A percentile compares a stretch with the other conserved stretches of the same genome.
phyloP scores from a whole-genome alignment of 2,888 invertebrate species.

The Tenthredo distinguenda region DNA sequence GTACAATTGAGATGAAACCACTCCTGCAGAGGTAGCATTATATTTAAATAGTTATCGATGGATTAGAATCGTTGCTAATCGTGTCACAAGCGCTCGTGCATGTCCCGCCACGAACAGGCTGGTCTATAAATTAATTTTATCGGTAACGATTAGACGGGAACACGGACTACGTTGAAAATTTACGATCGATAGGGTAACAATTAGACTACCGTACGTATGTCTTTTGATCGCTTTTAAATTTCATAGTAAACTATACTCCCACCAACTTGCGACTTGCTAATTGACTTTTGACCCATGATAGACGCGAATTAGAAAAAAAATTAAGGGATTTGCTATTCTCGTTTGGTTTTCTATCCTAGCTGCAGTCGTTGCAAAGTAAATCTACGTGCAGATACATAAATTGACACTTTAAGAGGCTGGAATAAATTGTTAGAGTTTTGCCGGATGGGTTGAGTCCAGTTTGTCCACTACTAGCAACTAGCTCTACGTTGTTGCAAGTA shows the following conservation, averaged over 20 bases:
- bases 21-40: background rate
- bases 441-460: background rate
- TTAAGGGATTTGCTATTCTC: background rate
- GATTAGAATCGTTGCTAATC: constrained; percentile 30
- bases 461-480: background rate
- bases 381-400: background rate
- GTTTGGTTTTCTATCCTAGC: background rate
- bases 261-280: background rate
- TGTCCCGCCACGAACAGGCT: constrained; percentile 29
- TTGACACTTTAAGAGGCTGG: background rate
- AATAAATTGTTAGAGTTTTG: background rate
- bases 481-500: background rate
- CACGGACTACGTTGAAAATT: constrained; percentile 30
- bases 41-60: constrained; percentile 37
- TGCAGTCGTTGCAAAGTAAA: background rate
- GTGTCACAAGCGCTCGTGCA: constrained; percentile 33
- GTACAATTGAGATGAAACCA: background rate
- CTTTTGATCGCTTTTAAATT: background rate
- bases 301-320: background rate
- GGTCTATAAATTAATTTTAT: constrained; percentile 47
- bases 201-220: constrained; percentile 20
- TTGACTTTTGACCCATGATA: background rate
- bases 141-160: constrained; percentile 44
- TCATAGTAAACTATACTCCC: background rate
- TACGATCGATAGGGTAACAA: constrained; percentile 44